Conservation (phyloP, 30 jellyfish, hydroid and myxozoan species). For the Pelagia noctiluca region DNA sequence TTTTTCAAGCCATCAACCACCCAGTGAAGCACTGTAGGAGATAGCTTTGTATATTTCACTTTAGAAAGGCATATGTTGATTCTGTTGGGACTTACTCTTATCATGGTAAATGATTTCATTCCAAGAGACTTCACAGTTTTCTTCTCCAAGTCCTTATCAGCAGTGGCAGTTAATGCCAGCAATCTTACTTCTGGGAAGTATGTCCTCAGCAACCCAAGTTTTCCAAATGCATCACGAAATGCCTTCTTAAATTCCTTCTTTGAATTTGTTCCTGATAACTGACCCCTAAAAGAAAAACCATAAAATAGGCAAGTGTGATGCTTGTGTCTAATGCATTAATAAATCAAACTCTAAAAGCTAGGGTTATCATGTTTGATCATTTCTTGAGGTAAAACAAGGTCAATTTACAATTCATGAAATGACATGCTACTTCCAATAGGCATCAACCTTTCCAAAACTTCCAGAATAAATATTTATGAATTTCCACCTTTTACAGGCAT, state of each 20-base stretch:
- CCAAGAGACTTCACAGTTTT: slow-evolving; percentile 34
- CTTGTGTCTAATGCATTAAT: too few species aligned
- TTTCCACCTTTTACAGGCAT: background rate
- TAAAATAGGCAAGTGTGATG: too few species aligned
- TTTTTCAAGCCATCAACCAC: slow-evolving; percentile 28
- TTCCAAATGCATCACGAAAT: background rate
- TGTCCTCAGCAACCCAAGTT: slow-evolving; percentile 7
- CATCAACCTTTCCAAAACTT: background rate
- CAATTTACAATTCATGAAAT: background rate
- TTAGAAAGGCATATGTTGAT: slow-evolving; percentile 1
- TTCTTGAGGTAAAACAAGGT: background rate
- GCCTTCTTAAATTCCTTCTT: background rate
- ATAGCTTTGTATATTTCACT: slow-evolving; percentile 8
- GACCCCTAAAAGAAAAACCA: slow-evolving; percentile 7
- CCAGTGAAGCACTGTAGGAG: slow-evolving; percentile 13
- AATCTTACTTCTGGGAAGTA: slow-evolving; percentile 11
- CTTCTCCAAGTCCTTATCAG: slow-evolving; percentile 8
- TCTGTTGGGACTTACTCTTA: slow-evolving; percentile 35
- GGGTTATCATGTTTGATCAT: background rate
- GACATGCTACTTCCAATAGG: background rate
- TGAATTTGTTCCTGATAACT: background rate
- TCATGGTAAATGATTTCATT: slow-evolving; percentile 18
- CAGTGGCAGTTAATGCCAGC: slow-evolving; percentile 52
- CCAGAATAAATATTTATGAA: background rate
- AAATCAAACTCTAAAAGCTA: too few species aligned